Conservation (phyloP, 2,797 vertebrate genomes). For the Odontamblyopus lacepedii region DNA sequence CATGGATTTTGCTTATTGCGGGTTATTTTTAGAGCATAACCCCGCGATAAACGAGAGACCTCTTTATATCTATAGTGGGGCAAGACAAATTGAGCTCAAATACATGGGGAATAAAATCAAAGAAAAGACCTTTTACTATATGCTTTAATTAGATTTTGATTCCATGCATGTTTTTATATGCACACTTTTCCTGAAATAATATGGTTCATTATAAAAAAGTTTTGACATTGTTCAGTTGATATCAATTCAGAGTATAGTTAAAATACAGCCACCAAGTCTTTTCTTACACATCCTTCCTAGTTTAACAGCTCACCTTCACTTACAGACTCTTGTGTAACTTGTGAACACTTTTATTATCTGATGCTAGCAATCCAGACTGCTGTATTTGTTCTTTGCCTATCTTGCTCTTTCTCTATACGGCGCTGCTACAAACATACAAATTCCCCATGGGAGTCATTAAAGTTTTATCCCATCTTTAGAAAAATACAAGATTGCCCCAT, state of each 20-base stretch:
- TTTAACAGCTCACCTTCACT: conserved; percentile 17
- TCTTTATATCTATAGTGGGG: no score
- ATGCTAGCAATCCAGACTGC: conserved; percentile 15
- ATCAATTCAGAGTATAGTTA: background rate
- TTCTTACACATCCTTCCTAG: conserved; percentile 33
- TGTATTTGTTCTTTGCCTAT: conserved; percentile 44
- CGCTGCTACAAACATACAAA: conserved; percentile 22
- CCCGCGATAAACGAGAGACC: no score
- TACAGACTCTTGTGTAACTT: conserved; percentile 24
- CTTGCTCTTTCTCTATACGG: conserved; percentile 19
- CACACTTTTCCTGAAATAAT: background rate
- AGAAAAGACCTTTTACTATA: no score
- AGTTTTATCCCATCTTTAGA: conserved; percentile 38
- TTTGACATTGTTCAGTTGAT: background rate
- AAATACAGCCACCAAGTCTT: conserved; percentile 40
- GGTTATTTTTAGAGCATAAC: no score
- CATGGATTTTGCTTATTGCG: no score
- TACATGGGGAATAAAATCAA: no score
- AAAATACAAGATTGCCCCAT: conserved; percentile 36
- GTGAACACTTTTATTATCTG: conserved; percentile 31
- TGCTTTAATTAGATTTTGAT: no score
- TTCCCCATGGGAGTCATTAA: conserved; percentile 36
- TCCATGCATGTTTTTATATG: background rate
- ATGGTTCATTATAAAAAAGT: background rate
- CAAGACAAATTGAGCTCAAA: no score